These are phyloP conservation scores for Opisthograptis luteolata DNA, from an alignment of 2,888 invertebrate genomes.

Conservation along the genomic window DNA sequence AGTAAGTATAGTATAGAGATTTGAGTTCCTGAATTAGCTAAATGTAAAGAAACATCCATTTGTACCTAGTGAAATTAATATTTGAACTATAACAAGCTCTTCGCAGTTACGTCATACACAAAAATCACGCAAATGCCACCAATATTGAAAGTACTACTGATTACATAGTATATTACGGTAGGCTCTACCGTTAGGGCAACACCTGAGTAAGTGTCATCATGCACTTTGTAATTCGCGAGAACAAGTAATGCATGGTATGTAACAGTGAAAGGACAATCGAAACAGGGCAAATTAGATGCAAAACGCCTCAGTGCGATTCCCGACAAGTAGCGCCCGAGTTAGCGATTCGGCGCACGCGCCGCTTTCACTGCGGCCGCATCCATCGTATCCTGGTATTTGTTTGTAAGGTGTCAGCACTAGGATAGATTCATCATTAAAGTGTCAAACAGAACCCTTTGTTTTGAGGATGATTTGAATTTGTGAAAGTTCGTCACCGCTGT, in stretches of 20 bases:
- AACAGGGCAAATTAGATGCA: slow-evolving; percentile 74
- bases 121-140: not conserved
- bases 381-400: slow-evolving; percentile 64
- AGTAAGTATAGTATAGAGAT: too few species aligned
- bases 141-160: too few species aligned
- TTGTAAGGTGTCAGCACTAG: slow-evolving; percentile 16
- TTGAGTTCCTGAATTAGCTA: too few species aligned
- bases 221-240: slow-evolving; percentile 24
- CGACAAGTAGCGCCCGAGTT: slow-evolving; percentile 65
- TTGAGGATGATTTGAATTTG: not conserved
- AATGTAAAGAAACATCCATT: too few species aligned
- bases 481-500: too few species aligned
- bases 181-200: slow-evolving; percentile 26
- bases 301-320: slow-evolving; percentile 72
- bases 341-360: slow-evolving; percentile 69
- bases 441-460: not conserved
- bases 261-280: slow-evolving; percentile 75
- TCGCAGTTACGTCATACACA: not conserved
- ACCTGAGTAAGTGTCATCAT: slow-evolving; percentile 14
- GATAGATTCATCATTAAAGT: slow-evolving; percentile 2
- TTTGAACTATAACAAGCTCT: too few species aligned
- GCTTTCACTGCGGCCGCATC: slow-evolving; percentile 71
- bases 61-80: too few species aligned
- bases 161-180: slow-evolving; percentile 29
- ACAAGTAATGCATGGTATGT: slow-evolving; percentile 33